A percentile compares a stretch with the other conserved stretches of the same genome.
Evolutionary conservation across 2,888 invertebrate genomes (phyloP).

Genomic region (Acanthosoma haemorrhoidale): DNA sequence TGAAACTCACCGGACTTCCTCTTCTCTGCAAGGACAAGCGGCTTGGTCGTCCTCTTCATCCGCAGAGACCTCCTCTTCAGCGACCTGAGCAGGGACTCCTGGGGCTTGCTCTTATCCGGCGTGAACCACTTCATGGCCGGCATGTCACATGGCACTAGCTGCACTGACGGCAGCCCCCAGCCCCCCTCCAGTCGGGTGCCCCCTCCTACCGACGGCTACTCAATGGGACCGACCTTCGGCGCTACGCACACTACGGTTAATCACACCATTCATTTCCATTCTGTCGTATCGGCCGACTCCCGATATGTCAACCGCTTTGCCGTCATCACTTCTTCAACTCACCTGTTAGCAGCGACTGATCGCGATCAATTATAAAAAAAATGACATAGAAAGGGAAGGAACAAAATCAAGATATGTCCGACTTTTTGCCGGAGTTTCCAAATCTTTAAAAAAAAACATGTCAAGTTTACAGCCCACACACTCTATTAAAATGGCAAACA

Average conservation of each 20-base stretch:
- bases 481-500: too few species aligned
- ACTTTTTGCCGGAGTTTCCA: too few species aligned
- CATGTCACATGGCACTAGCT: slow-evolving; percentile 24
- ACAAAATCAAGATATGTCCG: too few species aligned
- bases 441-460: too few species aligned
- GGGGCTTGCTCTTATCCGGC: slow-evolving; percentile 48
- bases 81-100: slow-evolving; percentile 65
- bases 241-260: slow-evolving; percentile 2
- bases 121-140: slow-evolving; percentile 65
- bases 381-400: too few species aligned
- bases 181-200: not conserved
- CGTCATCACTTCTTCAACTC: too few species aligned
- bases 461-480: too few species aligned
- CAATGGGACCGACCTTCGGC: not conserved
- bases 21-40: slow-evolving; percentile 63
- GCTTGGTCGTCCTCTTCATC: slow-evolving; percentile 65
- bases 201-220: not conserved
- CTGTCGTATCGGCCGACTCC: not conserved
- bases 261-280: slow-evolving; percentile 8
- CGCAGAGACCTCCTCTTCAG: slow-evolving; percentile 65
- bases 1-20: slow-evolving; percentile 75
- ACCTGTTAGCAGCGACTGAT: too few species aligned
- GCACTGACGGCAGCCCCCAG: too few species aligned
- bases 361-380: too few species aligned
- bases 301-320: too few species aligned